Evolutionary conservation across 2,113 vertebrate species (phyloP), one percentile per base, ranked within the genome.

Genomic region (Nesoenas mayeri): DNA sequence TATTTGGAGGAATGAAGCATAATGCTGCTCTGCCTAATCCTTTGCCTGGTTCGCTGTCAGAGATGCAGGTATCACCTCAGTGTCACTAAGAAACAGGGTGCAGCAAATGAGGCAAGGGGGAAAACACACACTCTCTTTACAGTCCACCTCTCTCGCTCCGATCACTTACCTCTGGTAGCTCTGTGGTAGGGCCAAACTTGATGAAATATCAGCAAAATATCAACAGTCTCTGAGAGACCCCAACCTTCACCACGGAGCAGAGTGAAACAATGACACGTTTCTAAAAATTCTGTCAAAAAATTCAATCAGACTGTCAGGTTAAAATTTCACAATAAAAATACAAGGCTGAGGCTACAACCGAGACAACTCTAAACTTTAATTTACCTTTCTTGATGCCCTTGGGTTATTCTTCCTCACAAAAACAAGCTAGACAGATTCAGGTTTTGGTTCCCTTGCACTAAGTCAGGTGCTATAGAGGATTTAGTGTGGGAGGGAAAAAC

Each of bases 181-280:
- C 54, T 81, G 57, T 17, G 57, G 48, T 65, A 79, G 88, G 72
- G 65, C 69, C 75, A 91, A 64, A 83, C 54, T 74, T 38, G 66
- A 87, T 47, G 70, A 92, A 85, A 78, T 61, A 92, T 3, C 91
- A 94, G 80, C 70, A 94, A 96, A 96, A 91, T 77, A 70, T 82
- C 88, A 92, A 26, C 92, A 69, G 60, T 62, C 69, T 83, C 93
- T 40, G 61, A 96, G 80, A 96, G 85, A 92, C 60, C 54, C 2
- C 0, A 9, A 86, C 77, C 69, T 89, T 69, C 0, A 0, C 50
- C 91, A 81, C 1, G 5, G 70, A 92, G 40, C 70, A 69, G 34
- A 91, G 84, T 26, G 66, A 92, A 92, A 89, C 69, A 84, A 40
- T 34, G 53, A 81, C 88, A 65, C 28, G 51, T 54, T 86, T 91